Evolutionary conservation across 2,113 vertebrate species (phyloP).

Genomic region (Polypterus bichir): DNA sequence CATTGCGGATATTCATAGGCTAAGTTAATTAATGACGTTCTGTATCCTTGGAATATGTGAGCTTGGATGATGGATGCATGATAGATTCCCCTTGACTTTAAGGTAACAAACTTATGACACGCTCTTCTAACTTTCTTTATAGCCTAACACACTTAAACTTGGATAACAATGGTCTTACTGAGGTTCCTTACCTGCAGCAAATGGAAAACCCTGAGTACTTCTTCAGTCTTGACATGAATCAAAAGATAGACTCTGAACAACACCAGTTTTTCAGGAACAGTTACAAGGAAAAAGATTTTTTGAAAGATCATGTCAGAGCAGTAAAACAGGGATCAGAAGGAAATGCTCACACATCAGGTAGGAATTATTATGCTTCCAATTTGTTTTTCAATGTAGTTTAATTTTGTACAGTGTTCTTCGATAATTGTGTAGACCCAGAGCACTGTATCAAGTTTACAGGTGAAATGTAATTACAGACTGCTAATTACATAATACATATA

Average conservation of each 20-base stretch:
- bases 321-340: not conserved
- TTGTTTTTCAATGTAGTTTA: no score
- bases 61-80: no score
- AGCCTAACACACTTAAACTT: conserved; percentile 68
- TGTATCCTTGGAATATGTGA: no score
- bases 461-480: no score
- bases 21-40: no score
- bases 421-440: no score
- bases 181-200: conserved; percentile 53
- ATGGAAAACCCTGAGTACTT: conserved; percentile 10
- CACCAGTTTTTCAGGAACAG: not conserved
- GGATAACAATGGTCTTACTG: conserved; percentile 55
- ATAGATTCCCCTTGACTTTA: no score
- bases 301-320: no score
- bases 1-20: no score
- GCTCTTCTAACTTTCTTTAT: conserved; percentile 10
- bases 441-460: no score
- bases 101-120: not conserved
- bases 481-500: no score
- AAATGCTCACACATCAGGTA: conserved; percentile 4
- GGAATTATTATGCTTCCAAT: not conserved
- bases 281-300: not conserved
- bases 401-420: no score
- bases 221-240: not conserved
- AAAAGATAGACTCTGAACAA: not conserved